Conservation (phyloP, 2,797 vertebrate species). For the Typhlichthys eigenmanni region DNA sequence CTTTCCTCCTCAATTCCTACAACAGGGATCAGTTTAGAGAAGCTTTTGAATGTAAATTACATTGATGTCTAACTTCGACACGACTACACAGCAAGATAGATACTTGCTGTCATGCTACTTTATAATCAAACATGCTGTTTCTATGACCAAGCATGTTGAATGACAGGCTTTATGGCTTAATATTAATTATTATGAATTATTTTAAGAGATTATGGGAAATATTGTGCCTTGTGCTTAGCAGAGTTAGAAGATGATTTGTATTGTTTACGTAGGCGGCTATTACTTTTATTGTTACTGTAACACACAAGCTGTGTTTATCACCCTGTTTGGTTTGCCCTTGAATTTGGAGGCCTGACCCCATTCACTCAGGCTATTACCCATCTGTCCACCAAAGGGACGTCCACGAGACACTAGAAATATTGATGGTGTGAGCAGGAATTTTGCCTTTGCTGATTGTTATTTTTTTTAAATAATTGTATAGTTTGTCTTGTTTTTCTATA, state of each 20-base stretch:
- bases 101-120: conserved; percentile 42
- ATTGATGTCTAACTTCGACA: conserved; percentile 13
- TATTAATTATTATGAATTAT: conserved; percentile 41
- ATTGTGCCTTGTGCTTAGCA: conserved; percentile 45
- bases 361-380: conserved; percentile 61
- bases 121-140: conserved; percentile 7
- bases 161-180: conserved; percentile 52
- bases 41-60: conserved; percentile 42
- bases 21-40: no score
- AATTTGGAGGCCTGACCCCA: conserved; percentile 55
- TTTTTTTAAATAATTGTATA: conserved; percentile 37
- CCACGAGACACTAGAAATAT: conserved; percentile 50
- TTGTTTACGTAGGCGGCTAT: not conserved
- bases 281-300: conserved; percentile 1
- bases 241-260: conserved; percentile 1
- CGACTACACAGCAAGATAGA: conserved; percentile 3
- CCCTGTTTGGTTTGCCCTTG: conserved; percentile 57
- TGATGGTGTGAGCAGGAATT: conserved; percentile 47
- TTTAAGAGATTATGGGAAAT: conserved; percentile 52
- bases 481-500: conserved; percentile 28
- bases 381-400: conserved; percentile 51
- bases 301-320: conserved; percentile 30
- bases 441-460: conserved; percentile 46
- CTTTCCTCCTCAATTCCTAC: no score
- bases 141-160: conserved; percentile 51